Base-by-base conservation (phyloP, 2,113 vertebrate genomes). In the Spermophilus dauricus region DNA sequence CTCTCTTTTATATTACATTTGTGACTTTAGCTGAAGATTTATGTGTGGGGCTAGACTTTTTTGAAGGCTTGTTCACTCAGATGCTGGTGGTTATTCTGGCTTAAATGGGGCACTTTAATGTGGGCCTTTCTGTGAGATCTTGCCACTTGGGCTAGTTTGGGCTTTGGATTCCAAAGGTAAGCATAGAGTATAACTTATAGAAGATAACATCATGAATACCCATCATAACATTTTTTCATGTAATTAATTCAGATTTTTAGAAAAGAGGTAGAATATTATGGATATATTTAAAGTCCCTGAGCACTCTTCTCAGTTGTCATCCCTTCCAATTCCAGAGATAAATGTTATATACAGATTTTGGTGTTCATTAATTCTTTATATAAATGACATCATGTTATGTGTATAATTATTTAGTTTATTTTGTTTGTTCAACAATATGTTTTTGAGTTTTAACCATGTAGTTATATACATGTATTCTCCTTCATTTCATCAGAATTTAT, bases 401-500 rank as follows among this genome's bases (percentile, higher is more conserved):
- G 11, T 69, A 37, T 92, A 22, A 92, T 92, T 75, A 56, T 65
- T n/a, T 9, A 85, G 28, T 22, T 89, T 95, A 24, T 3, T 89
- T 91, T 94, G 48, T 89, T 88, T 63, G 14, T 73, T 42, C 22
- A 88, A 67, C 2, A 56, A 2, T 45, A 34, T 63, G 13, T 53
- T 58, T 97, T 88, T 87, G 84, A 51, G 8, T 73, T 88, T 94
- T 95, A 94, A 20, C 1, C 12, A 34, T 73, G 5, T 91, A n/a
- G 32, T 93, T 91, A 51, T 24, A 77, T 89, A 34, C 70, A 81
- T 82, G 6, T 86, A 58, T 26, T 67, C 14, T 51, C 73, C 42
- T 82, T 80, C 2, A 76, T 96, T 94, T 95, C 51, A 88, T 18
- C 51, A 83, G 58, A 93, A 91, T 63, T 75, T 93, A 85, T 63